phyloP scores from a whole-genome alignment of 1,140 invertebrate species.

The Drosophila pectinifera region DNA sequence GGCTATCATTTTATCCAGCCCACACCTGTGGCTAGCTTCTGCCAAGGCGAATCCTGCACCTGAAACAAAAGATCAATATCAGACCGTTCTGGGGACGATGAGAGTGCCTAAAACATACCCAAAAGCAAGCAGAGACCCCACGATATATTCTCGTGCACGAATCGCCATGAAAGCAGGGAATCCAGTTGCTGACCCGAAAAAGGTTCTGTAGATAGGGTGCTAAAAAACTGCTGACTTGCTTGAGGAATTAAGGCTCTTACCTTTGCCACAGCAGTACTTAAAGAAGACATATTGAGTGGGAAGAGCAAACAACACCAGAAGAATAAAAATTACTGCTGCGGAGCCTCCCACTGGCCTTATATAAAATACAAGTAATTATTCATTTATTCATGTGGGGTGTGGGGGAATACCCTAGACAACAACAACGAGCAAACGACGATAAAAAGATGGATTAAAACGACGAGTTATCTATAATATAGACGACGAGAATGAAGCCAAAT shows the following conservation, averaged over 20 bases:
- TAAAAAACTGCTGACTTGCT: too few relatives aligned
- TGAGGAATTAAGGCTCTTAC: constrained; percentile 11
- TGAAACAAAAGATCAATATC: not conserved
- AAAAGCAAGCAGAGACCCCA: constrained; percentile 61
- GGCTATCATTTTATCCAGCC: constrained; percentile 90
- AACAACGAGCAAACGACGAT: not conserved
- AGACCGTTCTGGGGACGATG: not conserved
- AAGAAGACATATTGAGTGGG: constrained; percentile 87
- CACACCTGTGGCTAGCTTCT: constrained; percentile 90
- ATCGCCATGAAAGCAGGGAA: constrained; percentile 43
- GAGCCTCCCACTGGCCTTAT: constrained; percentile 90
- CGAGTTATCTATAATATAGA: too few relatives aligned
- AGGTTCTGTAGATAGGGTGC: constrained; percentile 26
- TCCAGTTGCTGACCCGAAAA: constrained; percentile 53
- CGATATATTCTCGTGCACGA: constrained; percentile 22
- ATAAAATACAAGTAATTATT: too few relatives aligned
- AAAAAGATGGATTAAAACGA: too few relatives aligned
- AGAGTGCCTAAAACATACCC: constrained; percentile 21
- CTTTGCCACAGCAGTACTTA: constrained; percentile 52
- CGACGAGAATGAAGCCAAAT: too few relatives aligned
- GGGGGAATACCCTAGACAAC: not conserved
- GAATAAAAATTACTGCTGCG: constrained; percentile 90
- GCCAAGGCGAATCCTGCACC: constrained; percentile 95
- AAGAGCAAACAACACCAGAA: constrained; percentile 91
- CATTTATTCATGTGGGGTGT: constrained; percentile 23